Conservation (phyloP, 2,113 vertebrate species). For the Seriola aureovittata region DNA sequence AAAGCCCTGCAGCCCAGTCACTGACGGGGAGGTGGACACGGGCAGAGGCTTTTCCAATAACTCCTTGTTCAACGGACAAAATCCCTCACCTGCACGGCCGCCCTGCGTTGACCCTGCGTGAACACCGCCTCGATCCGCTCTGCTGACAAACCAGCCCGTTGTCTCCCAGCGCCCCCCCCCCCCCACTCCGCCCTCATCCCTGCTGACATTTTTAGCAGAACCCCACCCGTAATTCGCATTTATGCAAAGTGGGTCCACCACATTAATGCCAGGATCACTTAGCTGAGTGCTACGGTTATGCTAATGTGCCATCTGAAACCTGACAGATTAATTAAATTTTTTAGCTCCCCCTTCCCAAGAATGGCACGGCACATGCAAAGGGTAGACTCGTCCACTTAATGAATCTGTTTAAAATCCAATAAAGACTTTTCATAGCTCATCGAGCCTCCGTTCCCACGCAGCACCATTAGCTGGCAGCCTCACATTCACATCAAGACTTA, state of each 20-base stretch:
- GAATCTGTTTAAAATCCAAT: constrained; percentile 63
- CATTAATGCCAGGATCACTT: constrained; percentile 59
- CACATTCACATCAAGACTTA: constrained; percentile 9
- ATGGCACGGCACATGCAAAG: background rate
- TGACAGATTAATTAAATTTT: constrained; percentile 64
- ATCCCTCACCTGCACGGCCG: background rate
- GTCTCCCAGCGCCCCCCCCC: background rate
- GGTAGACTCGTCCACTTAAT: constrained; percentile 42
- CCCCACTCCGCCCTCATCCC: constrained; percentile 2
- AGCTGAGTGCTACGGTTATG: constrained; percentile 58
- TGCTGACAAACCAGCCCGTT: background rate
- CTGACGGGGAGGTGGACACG: constrained; percentile 18
- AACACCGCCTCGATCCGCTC: constrained; percentile 31
- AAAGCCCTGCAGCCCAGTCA: constrained; percentile 3
- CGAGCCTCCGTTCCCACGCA: constrained; percentile 1
- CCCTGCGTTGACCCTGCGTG: constrained; percentile 15
- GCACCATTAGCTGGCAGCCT: constrained; percentile 14
- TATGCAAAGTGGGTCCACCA: constrained; percentile 45
- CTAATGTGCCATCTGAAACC: constrained; percentile 62
- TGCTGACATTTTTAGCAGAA: constrained; percentile 39
- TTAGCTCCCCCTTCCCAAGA: constrained; percentile 30
- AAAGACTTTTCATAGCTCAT: constrained; percentile 41
- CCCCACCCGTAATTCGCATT: constrained; percentile 49
- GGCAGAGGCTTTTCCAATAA: constrained; percentile 18
- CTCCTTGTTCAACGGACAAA: constrained; percentile 38